phyloP scores from a whole-genome alignment of 1,140 invertebrate species.

The Drosophila kikkawai region DNA sequence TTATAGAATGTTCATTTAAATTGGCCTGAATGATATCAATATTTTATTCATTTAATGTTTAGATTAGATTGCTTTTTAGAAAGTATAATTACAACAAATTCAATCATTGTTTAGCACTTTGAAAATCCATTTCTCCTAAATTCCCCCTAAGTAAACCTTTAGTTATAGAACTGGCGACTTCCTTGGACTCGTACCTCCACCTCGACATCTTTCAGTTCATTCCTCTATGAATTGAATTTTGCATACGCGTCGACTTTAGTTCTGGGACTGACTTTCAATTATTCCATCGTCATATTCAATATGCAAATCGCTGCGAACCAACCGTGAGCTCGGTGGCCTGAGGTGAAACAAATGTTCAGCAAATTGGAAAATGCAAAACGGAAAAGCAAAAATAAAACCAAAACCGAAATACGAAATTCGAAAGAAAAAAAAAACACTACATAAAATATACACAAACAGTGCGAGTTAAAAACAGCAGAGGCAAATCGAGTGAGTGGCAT shows the following conservation, averaged over 20 bases:
- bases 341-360: conserved; percentile 70
- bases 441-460: conserved; percentile 28
- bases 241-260: conserved; percentile 54
- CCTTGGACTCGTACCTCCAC: conserved; percentile 40
- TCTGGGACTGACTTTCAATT: conserved; percentile 60
- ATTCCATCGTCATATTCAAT: conserved; percentile 76
- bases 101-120: neutral
- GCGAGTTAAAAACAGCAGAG: conserved; percentile 10
- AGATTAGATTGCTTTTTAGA: neutral
- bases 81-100: neutral
- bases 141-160: neutral
- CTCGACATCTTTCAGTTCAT: conserved; percentile 33
- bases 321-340: conserved; percentile 41
- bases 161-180: conserved; percentile 11
- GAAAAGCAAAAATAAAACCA: conserved; percentile 26
- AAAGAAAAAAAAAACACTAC: conserved; percentile 17
- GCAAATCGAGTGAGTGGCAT: conserved; percentile 44
- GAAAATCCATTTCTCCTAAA: neutral
- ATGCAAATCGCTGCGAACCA: conserved; percentile 61
- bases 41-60: no score
- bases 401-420: conserved; percentile 16
- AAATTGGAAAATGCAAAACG: conserved; percentile 70
- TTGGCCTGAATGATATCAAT: no score
- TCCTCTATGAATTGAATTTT: conserved; percentile 36
- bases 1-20: no score